Percentiles rank a stretch among this genome's conserved stretches.
Evolutionary conservation across 2,797 vertebrate species (phyloP).

Genomic region (Coilia nasus): DNA sequence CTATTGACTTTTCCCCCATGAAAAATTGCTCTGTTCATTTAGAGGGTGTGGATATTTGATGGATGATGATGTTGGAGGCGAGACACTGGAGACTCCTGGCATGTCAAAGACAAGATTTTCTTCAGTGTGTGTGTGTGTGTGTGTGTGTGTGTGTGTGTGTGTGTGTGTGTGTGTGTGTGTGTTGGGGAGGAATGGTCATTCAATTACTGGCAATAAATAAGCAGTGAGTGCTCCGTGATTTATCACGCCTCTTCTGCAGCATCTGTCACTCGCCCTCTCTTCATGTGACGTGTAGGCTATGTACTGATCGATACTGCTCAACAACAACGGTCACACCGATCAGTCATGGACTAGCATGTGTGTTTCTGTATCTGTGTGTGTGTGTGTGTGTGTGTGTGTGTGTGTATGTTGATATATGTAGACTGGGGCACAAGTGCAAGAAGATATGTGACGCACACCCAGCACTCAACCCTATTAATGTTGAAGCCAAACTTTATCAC

Average conservation of each 20-base stretch:
- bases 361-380: neutral
- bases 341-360: neutral
- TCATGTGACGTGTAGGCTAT: neutral
- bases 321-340: neutral
- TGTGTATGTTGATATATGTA: neutral
- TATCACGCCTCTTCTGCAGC: neutral
- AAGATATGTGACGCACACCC: neutral
- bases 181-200: neutral
- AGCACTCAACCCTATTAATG: neutral
- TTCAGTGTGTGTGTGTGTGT: neutral
- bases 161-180: neutral
- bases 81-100: neutral
- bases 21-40: neutral
- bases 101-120: constrained; percentile 4
- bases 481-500: neutral
- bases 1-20: neutral
- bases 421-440: neutral
- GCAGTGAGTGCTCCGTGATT: neutral
- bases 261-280: neutral
- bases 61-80: neutral
- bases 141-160: no score
- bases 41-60: neutral
- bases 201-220: neutral
- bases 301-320: constrained; percentile 3
- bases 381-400: neutral